phyloP scores from a whole-genome alignment of 2,797 vertebrate genomes.

The Vultur gryphus region DNA sequence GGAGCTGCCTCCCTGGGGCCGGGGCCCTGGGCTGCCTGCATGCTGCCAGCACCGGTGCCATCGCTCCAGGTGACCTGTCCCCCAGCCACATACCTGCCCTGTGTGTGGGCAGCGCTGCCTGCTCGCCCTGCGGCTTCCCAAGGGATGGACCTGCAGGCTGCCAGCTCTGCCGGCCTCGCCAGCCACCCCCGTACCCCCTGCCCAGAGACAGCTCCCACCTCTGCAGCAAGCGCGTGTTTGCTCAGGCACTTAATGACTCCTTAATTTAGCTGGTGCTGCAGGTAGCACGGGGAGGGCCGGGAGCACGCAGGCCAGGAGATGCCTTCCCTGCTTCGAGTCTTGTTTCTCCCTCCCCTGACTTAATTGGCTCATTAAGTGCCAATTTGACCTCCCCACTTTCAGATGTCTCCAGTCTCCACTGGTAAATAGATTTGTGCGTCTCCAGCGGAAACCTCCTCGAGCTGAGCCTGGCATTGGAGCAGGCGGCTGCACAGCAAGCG shows the following conservation, averaged over 20 bases:
- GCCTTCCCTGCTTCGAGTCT: not conserved
- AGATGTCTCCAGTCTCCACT: constrained; percentile 30
- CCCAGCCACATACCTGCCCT: not conserved
- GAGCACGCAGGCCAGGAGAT: not conserved
- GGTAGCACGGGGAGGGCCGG: not conserved
- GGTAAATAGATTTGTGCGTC: constrained; percentile 33
- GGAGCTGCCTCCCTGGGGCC: not conserved
- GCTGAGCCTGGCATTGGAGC: not conserved
- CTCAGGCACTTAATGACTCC: not conserved
- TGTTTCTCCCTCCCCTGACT: not conserved
- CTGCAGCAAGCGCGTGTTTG: not conserved
- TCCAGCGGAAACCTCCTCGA: not conserved
- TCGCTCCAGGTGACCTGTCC: not conserved
- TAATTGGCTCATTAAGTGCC: constrained; percentile 26
- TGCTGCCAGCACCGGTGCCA: not conserved
- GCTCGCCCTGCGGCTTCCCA: not conserved
- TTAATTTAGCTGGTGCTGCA: not conserved
- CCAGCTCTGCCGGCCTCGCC: not conserved
- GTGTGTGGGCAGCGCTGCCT: not conserved
- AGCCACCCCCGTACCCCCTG: not conserved
- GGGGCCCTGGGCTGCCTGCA: not conserved
- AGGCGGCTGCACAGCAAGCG: not conserved
- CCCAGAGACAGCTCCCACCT: not conserved
- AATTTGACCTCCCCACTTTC: constrained; percentile 23
- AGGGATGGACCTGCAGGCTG: not conserved